phyloP scores from a whole-genome alignment of 2,888 invertebrate species.

The Apodemia duryi region DNA sequence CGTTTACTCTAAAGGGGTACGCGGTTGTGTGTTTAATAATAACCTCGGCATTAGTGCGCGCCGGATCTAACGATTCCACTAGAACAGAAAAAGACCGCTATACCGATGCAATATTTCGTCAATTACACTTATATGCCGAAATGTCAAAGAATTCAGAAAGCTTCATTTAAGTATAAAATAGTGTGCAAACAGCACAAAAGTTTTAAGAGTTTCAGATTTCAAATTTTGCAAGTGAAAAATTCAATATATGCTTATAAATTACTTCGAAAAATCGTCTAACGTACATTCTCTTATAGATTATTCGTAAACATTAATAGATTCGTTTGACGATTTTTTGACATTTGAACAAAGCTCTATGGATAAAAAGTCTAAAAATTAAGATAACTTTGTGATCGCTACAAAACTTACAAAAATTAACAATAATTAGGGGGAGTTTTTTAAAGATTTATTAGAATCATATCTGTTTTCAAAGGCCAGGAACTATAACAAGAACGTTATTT shows the following conservation, averaged over 20 bases:
- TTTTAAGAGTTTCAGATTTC: not conserved
- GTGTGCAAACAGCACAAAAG: not conserved
- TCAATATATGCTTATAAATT: not conserved
- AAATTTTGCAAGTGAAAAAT: not conserved
- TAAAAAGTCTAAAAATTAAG: not conserved
- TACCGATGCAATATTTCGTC: conserved; percentile 18
- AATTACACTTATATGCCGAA: not conserved
- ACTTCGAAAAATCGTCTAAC: not conserved
- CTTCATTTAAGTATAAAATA: too few relatives aligned
- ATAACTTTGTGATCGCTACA: too few relatives aligned
- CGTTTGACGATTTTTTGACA: not conserved
- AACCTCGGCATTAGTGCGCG: conserved; percentile 61
- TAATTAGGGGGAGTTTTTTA: too few relatives aligned
- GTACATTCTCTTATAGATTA: not conserved
- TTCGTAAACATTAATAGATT: not conserved
- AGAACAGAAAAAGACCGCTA: conserved; percentile 60
- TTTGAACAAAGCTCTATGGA: not conserved
- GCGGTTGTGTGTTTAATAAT: conserved; percentile 64
- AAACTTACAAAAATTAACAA: too few relatives aligned
- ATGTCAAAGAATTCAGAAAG: not conserved
- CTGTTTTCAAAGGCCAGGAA: too few relatives aligned
- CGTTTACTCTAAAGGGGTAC: conserved; percentile 66
- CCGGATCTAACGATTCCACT: conserved; percentile 59
- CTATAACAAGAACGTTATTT: too few relatives aligned
- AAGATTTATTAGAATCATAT: too few relatives aligned